Conservation (phyloP, 2,113 vertebrate species). For the Perccottus glenii region DNA sequence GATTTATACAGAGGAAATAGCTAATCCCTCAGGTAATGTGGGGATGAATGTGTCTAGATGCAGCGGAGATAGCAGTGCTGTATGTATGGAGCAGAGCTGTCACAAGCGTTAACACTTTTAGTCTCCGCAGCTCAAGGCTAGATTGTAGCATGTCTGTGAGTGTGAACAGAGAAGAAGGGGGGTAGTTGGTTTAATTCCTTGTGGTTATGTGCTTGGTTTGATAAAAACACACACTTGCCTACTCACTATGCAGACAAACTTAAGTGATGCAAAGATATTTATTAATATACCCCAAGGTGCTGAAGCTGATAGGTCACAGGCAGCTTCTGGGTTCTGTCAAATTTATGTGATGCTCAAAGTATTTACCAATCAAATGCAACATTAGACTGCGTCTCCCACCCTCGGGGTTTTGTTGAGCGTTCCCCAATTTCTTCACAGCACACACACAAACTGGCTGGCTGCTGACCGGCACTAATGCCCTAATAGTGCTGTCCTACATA, state of each 20-base stretch:
- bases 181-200: conserved; percentile 28
- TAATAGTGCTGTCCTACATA: conserved; percentile 74
- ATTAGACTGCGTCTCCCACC: conserved; percentile 36
- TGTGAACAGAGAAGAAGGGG: neutral
- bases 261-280: neutral
- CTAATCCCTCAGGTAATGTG: conserved; percentile 73
- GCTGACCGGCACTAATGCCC: conserved; percentile 72
- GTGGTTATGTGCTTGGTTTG: neutral
- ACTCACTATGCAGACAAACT: neutral
- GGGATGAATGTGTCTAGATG: conserved; percentile 57
- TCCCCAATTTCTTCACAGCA: conserved; percentile 39
- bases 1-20: conserved; percentile 71
- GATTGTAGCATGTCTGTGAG: conserved; percentile 6
- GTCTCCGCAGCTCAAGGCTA: conserved; percentile 33
- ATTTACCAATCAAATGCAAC: conserved; percentile 32
- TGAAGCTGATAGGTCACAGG: conserved; percentile 26
- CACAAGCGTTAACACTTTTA: conserved; percentile 45
- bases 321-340: conserved; percentile 24
- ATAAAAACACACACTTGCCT: neutral
- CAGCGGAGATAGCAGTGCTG: conserved; percentile 29
- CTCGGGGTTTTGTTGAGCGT: conserved; percentile 42
- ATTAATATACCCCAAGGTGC: conserved; percentile 13
- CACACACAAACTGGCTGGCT: conserved; percentile 43
- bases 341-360: conserved; percentile 22
- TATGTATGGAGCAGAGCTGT: conserved; percentile 37